Conservation (phyloP, 92 coral and sea anemone genomes). For the Palythoa heliodiscus region DNA sequence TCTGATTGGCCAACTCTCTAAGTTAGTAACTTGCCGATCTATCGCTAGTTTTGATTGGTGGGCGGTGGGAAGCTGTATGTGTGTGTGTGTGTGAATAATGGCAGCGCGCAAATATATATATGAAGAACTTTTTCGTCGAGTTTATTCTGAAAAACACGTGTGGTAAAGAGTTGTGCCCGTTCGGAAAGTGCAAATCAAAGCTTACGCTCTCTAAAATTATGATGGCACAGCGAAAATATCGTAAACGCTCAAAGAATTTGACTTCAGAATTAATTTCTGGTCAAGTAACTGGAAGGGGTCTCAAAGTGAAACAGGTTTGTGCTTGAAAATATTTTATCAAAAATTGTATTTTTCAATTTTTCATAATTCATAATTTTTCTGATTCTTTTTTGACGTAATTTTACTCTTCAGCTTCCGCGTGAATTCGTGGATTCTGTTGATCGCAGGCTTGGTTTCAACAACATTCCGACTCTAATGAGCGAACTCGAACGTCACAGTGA, state of each 20-base stretch:
- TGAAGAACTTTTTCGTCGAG: constrained; percentile 28
- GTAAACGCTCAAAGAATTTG: constrained; percentile 54
- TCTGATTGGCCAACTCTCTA: constrained; percentile 49
- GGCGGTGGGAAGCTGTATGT: background rate
- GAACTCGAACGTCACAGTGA: constrained; percentile 69
- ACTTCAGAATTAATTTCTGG: constrained; percentile 58
- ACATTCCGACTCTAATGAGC: constrained; percentile 72
- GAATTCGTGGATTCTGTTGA: constrained; percentile 79
- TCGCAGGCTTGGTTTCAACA: constrained; percentile 76
- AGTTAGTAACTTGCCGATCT: constrained; percentile 23
- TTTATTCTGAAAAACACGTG: constrained; percentile 28
- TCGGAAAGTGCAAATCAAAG: background rate
- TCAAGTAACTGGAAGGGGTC: constrained; percentile 69
- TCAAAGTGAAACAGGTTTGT: constrained; percentile 75
- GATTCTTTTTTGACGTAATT: background rate
- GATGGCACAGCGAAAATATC: constrained; percentile 65
- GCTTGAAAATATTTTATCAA: background rate
- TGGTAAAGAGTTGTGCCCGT: background rate
- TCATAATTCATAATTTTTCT: background rate
- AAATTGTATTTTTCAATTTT: background rate
- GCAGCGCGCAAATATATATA: constrained; percentile 52
- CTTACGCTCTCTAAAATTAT: background rate
- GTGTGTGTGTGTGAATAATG: constrained; percentile 2
- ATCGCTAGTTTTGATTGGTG: constrained; percentile 54
- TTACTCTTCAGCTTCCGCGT: constrained; percentile 65